Evolutionary conservation across 2,113 vertebrate genomes (phyloP), one percentile per base, ranked within the genome.

Genomic region (Rhinolophus sinicus): DNA sequence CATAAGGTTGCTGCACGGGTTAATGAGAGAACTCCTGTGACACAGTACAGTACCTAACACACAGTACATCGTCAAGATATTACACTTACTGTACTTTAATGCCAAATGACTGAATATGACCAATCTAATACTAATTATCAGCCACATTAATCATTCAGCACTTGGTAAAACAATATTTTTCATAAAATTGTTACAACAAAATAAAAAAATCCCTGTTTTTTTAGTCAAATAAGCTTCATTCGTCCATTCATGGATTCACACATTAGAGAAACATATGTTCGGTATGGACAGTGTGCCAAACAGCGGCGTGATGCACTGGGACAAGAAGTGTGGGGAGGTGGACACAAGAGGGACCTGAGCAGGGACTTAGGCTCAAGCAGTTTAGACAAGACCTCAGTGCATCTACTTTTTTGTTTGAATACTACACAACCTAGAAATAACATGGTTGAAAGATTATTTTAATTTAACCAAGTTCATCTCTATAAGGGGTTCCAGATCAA

Each of bases 151-250:
- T 80, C 14, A 40, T 80, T 54, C 22, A 84, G 70, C 28, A 40
- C 18, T 65, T 56, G 3, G 14, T 56, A 21, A 70, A 64, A 54
- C 5, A 52, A 40, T 40, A 44, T 76, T 88, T 88, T 76, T 72
- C 11, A 52, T 58, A 38, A 26, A 76, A 60, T 40, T 62, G 4
- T 69, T 52, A 70, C 5, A 19, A 65, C 24, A 87, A 33, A 62
- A 44, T 44, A 6, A 6, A 44, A 44, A 44, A 44, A 44, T 44
- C 40, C 40, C 40, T 26, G 80, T 58, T 72, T 54, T 30, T 54
- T 47, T 28, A 95, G 58, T 72, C 21, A 77, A 87, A 78, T 35
- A 76, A 84, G 35, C 65, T 69, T 88, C n/a, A 38, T 73, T 44
- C 1, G 24, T 47, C 15, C 26, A 30, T 6, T 35, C 47, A 35